phyloP scores from a whole-genome alignment of 2,797 vertebrate genomes.

The Enteromius afrohamiltoni region DNA sequence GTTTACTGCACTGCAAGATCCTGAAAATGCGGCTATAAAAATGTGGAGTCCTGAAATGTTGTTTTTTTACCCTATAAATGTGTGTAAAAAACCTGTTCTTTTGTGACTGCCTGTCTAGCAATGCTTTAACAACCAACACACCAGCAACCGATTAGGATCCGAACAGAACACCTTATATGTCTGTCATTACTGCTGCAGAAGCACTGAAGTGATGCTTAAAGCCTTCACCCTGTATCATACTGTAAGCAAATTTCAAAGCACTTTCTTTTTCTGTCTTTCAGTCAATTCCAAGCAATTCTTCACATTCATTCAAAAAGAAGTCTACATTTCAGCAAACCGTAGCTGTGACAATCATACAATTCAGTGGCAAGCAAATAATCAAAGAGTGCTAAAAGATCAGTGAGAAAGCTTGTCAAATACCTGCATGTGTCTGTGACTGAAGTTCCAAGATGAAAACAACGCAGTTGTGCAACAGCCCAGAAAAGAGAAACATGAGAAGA shows the following conservation, averaged over 20 bases:
- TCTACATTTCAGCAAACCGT: background rate
- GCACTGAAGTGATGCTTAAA: background rate
- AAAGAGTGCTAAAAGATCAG: background rate
- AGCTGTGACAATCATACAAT: background rate
- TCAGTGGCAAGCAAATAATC: background rate
- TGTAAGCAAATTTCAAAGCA: too few species aligned
- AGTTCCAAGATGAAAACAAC: slow-evolving; percentile 9
- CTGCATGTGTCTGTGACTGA: background rate
- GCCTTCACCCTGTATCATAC: background rate
- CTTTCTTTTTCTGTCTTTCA: too few species aligned
- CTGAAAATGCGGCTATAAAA: too few species aligned
- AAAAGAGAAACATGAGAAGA: background rate
- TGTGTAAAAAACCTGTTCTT: too few species aligned
- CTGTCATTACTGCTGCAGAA: background rate
- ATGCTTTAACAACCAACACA: too few species aligned
- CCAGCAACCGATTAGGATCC: too few species aligned
- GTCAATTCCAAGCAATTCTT: background rate
- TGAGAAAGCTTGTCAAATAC: slow-evolving; percentile 14
- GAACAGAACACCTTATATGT: background rate
- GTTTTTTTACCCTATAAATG: too few species aligned
- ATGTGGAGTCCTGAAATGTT: too few species aligned
- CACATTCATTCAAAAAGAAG: background rate
- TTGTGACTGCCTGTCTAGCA: too few species aligned
- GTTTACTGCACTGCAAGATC: too few species aligned
- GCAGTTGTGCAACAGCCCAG: background rate